phyloP scores from a whole-genome alignment of 2,113 vertebrate genomes.

The Heterocephalus glaber region DNA sequence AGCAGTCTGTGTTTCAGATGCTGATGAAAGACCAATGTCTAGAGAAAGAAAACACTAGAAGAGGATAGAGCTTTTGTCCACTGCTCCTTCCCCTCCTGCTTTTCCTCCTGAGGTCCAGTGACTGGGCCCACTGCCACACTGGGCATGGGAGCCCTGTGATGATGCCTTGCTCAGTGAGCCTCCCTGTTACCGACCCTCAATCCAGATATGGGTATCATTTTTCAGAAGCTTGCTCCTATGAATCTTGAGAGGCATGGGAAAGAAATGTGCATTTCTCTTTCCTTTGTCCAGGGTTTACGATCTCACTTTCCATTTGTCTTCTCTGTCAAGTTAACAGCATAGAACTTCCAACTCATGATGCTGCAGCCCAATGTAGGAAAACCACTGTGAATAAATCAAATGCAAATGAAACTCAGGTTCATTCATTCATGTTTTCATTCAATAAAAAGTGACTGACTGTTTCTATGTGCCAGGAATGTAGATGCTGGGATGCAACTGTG shows the following conservation, averaged over 20 bases:
- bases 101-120: background rate
- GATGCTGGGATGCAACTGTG: background rate
- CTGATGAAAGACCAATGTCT: slow-evolving; percentile 24
- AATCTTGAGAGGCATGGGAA: background rate
- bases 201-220: background rate
- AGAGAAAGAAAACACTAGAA: background rate
- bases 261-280: background rate
- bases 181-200: background rate
- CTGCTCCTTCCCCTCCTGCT: background rate
- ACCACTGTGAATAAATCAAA: background rate
- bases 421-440: slow-evolving; percentile 34
- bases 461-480: background rate
- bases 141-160: background rate
- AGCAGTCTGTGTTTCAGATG: background rate
- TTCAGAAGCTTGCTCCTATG: background rate
- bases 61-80: background rate
- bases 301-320: background rate
- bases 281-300: background rate
- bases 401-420: background rate
- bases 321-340: background rate
- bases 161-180: background rate
- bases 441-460: background rate
- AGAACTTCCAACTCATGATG: background rate
- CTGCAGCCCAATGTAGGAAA: background rate
- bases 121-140: background rate